Conservation (phyloP, 64 coral and sea anemone species). For the Porites lutea region DNA sequence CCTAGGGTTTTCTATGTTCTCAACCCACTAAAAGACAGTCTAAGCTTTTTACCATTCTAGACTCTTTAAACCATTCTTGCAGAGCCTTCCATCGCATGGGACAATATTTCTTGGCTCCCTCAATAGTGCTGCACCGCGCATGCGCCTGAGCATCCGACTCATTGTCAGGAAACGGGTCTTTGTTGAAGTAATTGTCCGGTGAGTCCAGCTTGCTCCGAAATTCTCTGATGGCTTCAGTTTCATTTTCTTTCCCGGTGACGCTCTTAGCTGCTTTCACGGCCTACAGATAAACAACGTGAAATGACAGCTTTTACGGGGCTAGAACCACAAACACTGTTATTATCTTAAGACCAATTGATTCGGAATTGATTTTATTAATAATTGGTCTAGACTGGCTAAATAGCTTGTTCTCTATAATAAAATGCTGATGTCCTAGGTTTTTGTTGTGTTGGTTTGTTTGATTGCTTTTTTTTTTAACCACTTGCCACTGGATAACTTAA, state of each 20-base stretch:
- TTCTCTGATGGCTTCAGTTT: conserved; percentile 12
- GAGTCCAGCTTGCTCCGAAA: background rate
- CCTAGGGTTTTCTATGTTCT: no score
- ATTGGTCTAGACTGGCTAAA: no score
- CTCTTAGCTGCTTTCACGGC: background rate
- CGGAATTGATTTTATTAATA: no score
- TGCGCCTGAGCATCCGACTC: conserved; percentile 56
- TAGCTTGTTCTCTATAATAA: no score
- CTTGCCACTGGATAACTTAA: no score
- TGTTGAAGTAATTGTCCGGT: background rate
- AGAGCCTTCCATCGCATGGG: conserved; percentile 79
- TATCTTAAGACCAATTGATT: no score
- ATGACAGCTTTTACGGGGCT: no score
- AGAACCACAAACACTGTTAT: no score
- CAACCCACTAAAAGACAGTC: no score
- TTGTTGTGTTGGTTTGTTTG: no score
- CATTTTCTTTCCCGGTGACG: background rate
- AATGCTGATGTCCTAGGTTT: no score
- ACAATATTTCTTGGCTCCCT: conserved; percentile 75
- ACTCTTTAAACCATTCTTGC: conserved; percentile 70
- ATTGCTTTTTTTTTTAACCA: no score
- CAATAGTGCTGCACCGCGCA: conserved; percentile 27
- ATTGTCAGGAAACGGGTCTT: conserved; percentile 40
- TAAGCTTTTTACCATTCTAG: conserved; percentile 50
- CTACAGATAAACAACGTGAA: background rate